phyloP scores from a whole-genome alignment of 2,113 vertebrate species.

The Muntiacus reevesi region DNA sequence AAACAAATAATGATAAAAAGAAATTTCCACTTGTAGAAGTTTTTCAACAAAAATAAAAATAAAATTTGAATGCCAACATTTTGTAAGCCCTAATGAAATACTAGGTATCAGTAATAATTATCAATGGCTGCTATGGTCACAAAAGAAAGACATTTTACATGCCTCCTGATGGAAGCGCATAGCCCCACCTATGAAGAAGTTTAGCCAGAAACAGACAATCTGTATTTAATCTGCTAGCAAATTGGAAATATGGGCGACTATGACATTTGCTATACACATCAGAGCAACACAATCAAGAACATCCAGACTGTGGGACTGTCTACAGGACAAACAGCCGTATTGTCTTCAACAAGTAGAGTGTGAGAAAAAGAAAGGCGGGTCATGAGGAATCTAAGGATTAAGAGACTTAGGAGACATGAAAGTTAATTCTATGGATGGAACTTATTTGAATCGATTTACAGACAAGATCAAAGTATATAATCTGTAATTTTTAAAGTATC shows the following conservation, averaged over 20 bases:
- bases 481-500: neutral
- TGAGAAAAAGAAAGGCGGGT: neutral
- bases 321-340: neutral
- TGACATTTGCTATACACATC: neutral
- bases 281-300: neutral
- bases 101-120: neutral
- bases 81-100: neutral
- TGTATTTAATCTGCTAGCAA: neutral
- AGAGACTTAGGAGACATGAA: neutral
- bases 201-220: neutral
- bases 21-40: neutral
- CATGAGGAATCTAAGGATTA: neutral
- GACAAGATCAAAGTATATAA: neutral
- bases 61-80: neutral
- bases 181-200: neutral
- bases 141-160: neutral
- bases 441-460: neutral
- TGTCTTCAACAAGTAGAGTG: neutral
- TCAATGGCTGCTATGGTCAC: neutral
- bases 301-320: neutral
- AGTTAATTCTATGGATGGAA: neutral
- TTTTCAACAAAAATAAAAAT: neutral
- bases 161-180: neutral
- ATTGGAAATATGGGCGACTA: neutral
- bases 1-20: neutral